Evolutionary conservation across 1,140 invertebrate genomes (phyloP).

Genomic region (Heliconius congener): DNA sequence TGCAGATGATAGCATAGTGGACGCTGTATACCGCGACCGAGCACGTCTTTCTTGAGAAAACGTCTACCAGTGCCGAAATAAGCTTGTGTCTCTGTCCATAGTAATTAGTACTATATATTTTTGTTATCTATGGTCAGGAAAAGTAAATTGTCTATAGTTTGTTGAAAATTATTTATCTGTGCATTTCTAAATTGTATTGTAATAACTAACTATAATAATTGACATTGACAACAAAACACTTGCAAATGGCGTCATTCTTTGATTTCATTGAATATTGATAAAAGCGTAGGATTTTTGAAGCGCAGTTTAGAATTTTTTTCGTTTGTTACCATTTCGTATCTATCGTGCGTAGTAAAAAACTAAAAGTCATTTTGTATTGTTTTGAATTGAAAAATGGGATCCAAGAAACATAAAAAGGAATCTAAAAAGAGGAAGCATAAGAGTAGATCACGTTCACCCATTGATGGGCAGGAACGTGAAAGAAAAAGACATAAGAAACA

Average conservation of each 20-base stretch:
- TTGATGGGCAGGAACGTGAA: conserved; percentile 66
- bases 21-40: too few species aligned
- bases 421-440: conserved; percentile 78
- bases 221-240: conserved; percentile 5
- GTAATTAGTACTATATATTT: too few species aligned
- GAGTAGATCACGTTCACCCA: conserved; percentile 69
- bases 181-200: too few species aligned
- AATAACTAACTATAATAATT: too few species aligned
- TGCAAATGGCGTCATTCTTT: conserved; percentile 12
- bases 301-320: not conserved
- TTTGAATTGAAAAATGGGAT: conserved; percentile 55
- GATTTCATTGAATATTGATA: not conserved
- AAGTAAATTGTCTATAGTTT: too few species aligned
- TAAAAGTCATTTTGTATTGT: not conserved
- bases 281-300: not conserved
- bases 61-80: too few species aligned
- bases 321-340: not conserved
- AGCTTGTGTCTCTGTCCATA: too few species aligned
- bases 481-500: conserved; percentile 73
- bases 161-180: too few species aligned
- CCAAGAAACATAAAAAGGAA: conserved; percentile 77
- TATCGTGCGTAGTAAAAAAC: too few species aligned
- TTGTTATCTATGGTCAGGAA: too few species aligned
- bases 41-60: too few species aligned
- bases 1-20: too few species aligned